Conservation (phyloP, 2,113 vertebrate genomes). For the Corydoras sp. region DNA sequence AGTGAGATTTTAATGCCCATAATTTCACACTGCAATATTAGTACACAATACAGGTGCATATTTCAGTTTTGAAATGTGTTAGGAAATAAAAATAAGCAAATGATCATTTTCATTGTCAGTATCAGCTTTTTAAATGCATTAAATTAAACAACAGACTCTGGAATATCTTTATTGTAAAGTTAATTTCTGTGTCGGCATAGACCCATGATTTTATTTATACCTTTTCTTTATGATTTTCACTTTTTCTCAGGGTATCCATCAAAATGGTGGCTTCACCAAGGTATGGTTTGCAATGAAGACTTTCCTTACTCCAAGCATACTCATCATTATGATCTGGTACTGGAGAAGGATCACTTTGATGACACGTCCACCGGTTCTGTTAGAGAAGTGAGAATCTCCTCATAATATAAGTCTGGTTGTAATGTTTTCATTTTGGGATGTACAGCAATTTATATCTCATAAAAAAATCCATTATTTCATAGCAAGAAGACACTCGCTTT, state of each 20-base stretch:
- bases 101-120: no score
- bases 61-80: no score
- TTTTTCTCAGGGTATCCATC: constrained; percentile 79
- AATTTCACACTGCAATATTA: no score
- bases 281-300: constrained; percentile 99
- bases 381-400: constrained; percentile 87
- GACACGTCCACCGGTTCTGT: constrained; percentile 86
- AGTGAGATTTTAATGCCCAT: no score
- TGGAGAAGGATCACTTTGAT: constrained; percentile 92
- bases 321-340: constrained; percentile 97
- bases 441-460: not conserved
- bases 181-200: no score
- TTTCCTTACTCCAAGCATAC: constrained; percentile 91
- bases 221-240: not conserved
- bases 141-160: no score
- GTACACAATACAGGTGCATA: no score
- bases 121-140: no score
- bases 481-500: not conserved
- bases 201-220: no score
- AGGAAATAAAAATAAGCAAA: no score
- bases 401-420: not conserved
- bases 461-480: no score
- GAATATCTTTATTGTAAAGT: no score
- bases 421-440: not conserved
- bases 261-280: constrained; percentile 95